These are phyloP conservation scores for Todiramphus chloris DNA, from an alignment of 2,113 vertebrate species.

Conservation along the genomic window DNA sequence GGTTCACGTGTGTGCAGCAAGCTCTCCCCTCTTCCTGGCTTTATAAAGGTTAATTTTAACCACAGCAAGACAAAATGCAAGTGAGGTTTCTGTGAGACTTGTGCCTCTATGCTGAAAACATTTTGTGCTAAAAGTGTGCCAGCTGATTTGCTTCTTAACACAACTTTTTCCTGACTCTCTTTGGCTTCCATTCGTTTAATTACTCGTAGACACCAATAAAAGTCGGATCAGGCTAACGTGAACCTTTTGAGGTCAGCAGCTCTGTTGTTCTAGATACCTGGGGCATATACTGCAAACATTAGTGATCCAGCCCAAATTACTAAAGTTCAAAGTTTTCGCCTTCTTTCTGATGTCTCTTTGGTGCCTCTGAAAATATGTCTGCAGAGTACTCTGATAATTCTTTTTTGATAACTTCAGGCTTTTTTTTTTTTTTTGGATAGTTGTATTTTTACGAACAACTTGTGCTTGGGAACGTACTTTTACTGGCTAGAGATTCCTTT, in stretches of 20 bases:
- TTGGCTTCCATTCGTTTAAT: neutral
- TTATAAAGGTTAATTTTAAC: slow-evolving; percentile 53
- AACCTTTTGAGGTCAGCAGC: slow-evolving; percentile 54
- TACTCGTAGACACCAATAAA: neutral
- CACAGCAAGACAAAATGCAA: neutral
- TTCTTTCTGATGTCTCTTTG: slow-evolving; percentile 42
- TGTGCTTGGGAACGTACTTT: neutral
- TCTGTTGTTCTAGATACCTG: slow-evolving; percentile 40
- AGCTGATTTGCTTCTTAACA: slow-evolving; percentile 19
- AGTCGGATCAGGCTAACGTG: neutral
- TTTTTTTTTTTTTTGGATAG: neutral
- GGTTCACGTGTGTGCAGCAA: slow-evolving; percentile 2
- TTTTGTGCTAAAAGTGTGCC: slow-evolving; percentile 12
- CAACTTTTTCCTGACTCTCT: neutral
- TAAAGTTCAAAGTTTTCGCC: neutral
- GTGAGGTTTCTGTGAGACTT: slow-evolving; percentile 16
- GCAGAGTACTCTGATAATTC: neutral
- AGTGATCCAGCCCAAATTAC: slow-evolving; percentile 28
- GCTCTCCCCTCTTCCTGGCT: neutral
- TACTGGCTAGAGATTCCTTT: neutral
- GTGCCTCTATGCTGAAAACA: slow-evolving; percentile 29
- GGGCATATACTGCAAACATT: slow-evolving; percentile 11
- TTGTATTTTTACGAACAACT: slow-evolving; percentile 7
- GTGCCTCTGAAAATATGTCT: slow-evolving; percentile 32
- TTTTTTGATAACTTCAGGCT: slow-evolving; percentile 10